Percentiles rank a stretch among this genome's conserved stretches.
Evolutionary conservation across 64 coral and sea anemone species (phyloP).

Genomic region (Montipora capricornis): DNA sequence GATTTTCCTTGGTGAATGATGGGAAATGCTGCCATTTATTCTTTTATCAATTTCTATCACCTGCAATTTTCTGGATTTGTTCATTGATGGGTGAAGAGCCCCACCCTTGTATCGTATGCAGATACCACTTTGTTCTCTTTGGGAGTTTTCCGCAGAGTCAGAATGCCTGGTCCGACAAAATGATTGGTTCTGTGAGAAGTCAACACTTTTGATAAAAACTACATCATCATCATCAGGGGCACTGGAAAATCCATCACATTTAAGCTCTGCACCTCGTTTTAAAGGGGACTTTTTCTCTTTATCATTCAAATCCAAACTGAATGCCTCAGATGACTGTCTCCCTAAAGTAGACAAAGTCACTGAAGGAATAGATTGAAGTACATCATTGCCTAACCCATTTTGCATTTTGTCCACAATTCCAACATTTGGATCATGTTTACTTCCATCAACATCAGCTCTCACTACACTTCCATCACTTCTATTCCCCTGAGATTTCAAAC

Average conservation of each 20-base stretch:
- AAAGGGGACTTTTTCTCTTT: background rate
- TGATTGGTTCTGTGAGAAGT: background rate
- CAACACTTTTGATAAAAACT: constrained; percentile 23
- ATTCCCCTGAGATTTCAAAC: background rate
- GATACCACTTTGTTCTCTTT: background rate
- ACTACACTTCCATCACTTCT: background rate
- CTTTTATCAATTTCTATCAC: constrained; percentile 1
- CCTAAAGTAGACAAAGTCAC: background rate
- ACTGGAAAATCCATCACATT: background rate
- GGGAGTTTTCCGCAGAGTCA: background rate
- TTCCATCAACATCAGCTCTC: background rate
- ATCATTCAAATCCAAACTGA: background rate
- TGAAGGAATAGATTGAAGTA: background rate
- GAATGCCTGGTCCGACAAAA: background rate
- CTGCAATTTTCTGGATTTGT: constrained; percentile 7
- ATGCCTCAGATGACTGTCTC: background rate
- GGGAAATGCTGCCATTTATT: background rate
- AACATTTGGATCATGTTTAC: background rate
- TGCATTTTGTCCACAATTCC: background rate
- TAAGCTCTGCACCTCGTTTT: background rate
- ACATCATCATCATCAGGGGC: background rate
- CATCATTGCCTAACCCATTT: background rate
- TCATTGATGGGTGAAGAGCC: constrained; percentile 26
- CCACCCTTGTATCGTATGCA: constrained; percentile 37
- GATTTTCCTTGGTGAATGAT: background rate